Percentiles rank a stretch among this genome's conserved stretches.
These are phyloP conservation scores for Rhinophrynus dorsalis DNA, from an alignment of 2,797 vertebrate genomes.

Conservation along the genomic window DNA sequence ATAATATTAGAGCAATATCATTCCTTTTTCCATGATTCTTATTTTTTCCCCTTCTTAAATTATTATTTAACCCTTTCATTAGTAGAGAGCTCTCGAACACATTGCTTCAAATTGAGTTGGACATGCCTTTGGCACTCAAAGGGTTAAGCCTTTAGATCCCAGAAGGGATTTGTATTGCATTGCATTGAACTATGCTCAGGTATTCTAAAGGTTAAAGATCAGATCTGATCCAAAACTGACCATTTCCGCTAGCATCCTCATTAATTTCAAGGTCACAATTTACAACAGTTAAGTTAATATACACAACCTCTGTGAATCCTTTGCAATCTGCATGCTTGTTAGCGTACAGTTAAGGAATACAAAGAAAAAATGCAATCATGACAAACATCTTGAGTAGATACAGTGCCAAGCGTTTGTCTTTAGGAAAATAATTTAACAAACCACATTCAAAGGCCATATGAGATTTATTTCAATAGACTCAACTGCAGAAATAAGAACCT, in stretches of 20 bases:
- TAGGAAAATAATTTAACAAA: slow-evolving; percentile 46
- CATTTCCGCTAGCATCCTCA: slow-evolving; percentile 1
- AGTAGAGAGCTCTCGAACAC: too few species aligned
- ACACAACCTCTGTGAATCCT: slow-evolving; percentile 14
- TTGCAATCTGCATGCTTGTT: slow-evolving; percentile 23
- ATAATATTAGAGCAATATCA: too few species aligned
- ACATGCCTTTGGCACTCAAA: too few species aligned
- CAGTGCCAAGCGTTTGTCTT: slow-evolving; percentile 39
- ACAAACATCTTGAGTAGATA: slow-evolving; percentile 26
- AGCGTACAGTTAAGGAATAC: slow-evolving; percentile 3
- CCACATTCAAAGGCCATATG: slow-evolving; percentile 43
- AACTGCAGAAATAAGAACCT: slow-evolving; percentile 56
- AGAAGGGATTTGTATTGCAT: too few species aligned
- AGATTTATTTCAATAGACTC: slow-evolving; percentile 58
- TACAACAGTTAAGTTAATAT: slow-evolving; percentile 26
- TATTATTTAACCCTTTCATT: too few species aligned
- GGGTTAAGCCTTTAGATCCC: too few species aligned
- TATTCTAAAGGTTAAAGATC: too few species aligned
- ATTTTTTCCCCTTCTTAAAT: too few species aligned
- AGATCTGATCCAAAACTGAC: too few species aligned
- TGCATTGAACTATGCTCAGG: too few species aligned
- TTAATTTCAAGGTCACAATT: slow-evolving; percentile 7
- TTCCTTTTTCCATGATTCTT: too few species aligned
- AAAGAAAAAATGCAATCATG: not conserved
- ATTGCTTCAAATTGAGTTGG: too few species aligned